A percentile compares a stretch with the other conserved stretches of the same genome.
Evolutionary conservation across 2,113 vertebrate species (phyloP).

Genomic region (Malurus cyaneus): DNA sequence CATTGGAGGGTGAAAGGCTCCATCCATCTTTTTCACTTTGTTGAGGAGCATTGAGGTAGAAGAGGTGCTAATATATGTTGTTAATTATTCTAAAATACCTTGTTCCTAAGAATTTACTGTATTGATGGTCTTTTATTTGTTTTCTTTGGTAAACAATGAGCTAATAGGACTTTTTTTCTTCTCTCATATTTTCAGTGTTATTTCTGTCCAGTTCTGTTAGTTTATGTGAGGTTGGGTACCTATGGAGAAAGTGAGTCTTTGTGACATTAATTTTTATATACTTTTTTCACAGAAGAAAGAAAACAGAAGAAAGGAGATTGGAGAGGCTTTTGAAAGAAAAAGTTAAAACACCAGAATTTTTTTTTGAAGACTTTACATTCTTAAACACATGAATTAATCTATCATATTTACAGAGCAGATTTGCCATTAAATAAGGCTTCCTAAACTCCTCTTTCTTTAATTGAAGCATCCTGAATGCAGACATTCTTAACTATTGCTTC

Average conservation of each 20-base stretch:
- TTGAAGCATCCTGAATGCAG: neutral
- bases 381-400: neutral
- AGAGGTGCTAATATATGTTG: neutral
- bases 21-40: neutral
- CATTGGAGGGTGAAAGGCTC: neutral
- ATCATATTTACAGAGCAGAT: neutral
- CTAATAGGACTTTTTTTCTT: neutral
- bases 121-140: neutral
- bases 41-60: neutral
- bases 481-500: neutral
- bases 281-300: neutral
- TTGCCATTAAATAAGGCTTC: neutral
- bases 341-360: neutral
- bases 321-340: neutral
- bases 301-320: neutral
- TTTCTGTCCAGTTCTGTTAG: neutral
- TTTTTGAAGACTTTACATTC: neutral
- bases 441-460: neutral
- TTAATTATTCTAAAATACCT: neutral
- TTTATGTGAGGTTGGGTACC: neutral
- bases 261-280: neutral
- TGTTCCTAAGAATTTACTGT: neutral
- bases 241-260: neutral
- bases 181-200: neutral
- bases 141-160: neutral